These are phyloP conservation scores for Metacarcinus magister DNA, from an alignment of 2,888 invertebrate species.

Conservation along the genomic window DNA sequence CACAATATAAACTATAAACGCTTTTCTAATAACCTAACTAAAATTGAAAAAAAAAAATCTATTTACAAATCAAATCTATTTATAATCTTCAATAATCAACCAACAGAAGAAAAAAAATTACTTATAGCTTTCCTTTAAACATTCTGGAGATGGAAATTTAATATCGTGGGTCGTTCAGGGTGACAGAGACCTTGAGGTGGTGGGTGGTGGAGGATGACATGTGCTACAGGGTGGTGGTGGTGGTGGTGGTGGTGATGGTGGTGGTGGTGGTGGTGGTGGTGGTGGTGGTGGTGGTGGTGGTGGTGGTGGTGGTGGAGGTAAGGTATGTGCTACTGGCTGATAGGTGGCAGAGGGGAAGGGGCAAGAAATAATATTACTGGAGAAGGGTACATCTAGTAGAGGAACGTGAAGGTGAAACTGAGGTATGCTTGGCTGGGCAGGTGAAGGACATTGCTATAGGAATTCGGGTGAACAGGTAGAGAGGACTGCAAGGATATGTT, in stretches of 20 bases:
- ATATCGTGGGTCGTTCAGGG: background rate
- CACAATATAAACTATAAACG: too few relatives aligned
- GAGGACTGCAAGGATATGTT: background rate
- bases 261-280: too few relatives aligned
- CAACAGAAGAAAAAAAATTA: background rate
- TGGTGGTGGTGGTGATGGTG: too few relatives aligned
- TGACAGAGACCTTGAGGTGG: background rate
- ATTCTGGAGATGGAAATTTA: background rate
- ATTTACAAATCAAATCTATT: too few relatives aligned
- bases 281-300: too few relatives aligned
- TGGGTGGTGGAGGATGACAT: background rate
- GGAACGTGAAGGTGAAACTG: background rate
- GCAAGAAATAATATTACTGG: background rate
- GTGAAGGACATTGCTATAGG: background rate
- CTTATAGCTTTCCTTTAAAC: background rate
- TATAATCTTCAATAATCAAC: background rate
- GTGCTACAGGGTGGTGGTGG: background rate
- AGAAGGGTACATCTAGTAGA: background rate
- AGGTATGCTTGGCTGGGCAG: background rate
- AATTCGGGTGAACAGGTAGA: background rate
- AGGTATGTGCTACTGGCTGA: background rate
- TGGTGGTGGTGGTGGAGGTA: too few relatives aligned
- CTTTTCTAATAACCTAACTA: too few relatives aligned
- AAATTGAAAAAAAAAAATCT: too few relatives aligned
- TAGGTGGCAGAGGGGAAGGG: background rate